Evolutionary conservation across 92 coral and sea anemone species (phyloP).

Genomic region (Epizoanthus scotinus): DNA sequence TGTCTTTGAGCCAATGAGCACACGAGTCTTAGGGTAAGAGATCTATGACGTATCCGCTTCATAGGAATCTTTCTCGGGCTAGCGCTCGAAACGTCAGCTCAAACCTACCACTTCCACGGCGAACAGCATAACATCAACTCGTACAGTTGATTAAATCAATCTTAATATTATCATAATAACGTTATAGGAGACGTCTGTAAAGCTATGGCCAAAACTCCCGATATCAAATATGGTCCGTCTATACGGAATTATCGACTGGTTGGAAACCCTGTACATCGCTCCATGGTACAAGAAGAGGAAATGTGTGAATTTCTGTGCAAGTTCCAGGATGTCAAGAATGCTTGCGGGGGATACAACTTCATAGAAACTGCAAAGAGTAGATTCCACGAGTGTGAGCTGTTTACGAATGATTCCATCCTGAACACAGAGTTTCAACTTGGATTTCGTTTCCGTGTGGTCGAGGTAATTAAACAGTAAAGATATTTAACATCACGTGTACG

Average conservation of each 20-base stretch:
- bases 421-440: background rate
- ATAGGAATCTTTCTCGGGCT: no score
- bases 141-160: no score
- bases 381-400: background rate
- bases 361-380: background rate
- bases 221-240: conserved; percentile 16
- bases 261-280: background rate
- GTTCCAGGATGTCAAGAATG: background rate
- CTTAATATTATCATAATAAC: no score
- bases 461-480: background rate
- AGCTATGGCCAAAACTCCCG: background rate
- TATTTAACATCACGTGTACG: no score
- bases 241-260: background rate
- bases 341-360: conserved; percentile 17
- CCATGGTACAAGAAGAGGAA: background rate
- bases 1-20: no score
- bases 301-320: conserved; percentile 3
- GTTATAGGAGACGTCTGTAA: background rate
- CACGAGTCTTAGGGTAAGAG: no score
- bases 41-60: no score
- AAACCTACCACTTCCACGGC: no score
- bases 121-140: no score
- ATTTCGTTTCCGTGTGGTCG: background rate
- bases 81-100: no score
- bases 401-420: background rate